Percentiles rank a stretch among this genome's conserved stretches.
These are phyloP conservation scores for Ophiothrix spiculata DNA, from an alignment of 35 echinoderm and acorn worm genomes.

Conservation along the genomic window DNA sequence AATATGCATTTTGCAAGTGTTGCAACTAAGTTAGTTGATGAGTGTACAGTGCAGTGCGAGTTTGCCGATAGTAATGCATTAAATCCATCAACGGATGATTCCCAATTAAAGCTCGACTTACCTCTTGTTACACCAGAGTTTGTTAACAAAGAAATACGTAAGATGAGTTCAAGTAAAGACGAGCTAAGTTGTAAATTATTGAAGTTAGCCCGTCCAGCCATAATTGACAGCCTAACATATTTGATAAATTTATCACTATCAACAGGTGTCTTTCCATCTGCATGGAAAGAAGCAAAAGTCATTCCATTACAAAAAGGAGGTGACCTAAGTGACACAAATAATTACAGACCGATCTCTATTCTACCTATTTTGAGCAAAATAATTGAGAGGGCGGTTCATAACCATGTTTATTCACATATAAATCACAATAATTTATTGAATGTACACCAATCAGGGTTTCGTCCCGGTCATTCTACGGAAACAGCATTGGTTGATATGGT, in stretches of 20 bases:
- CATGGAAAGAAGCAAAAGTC: conserved; percentile 1
- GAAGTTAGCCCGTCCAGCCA: neutral
- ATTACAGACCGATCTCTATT: neutral
- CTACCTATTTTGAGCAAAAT: neutral
- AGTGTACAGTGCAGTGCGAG: no score
- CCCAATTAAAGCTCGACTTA: neutral
- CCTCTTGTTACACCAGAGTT: neutral
- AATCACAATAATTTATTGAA: neutral
- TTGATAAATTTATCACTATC: neutral
- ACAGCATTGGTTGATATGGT: conserved; percentile 7
- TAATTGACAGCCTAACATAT: neutral
- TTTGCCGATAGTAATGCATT: no score
- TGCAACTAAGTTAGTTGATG: no score
- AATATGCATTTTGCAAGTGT: no score
- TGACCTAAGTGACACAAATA: neutral
- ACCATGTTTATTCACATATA: conserved; percentile 8
- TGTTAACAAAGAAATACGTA: neutral
- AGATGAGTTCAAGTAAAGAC: neutral
- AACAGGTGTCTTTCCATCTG: neutral
- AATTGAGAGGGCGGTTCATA: neutral
- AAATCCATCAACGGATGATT: no score
- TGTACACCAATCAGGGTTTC: conserved; percentile 8
- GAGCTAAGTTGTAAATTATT: neutral
- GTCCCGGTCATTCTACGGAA: neutral
- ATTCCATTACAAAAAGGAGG: no score